These are phyloP conservation scores for Clusia tigrina DNA, from an alignment of 2,888 invertebrate genomes.

Conservation along the genomic window DNA sequence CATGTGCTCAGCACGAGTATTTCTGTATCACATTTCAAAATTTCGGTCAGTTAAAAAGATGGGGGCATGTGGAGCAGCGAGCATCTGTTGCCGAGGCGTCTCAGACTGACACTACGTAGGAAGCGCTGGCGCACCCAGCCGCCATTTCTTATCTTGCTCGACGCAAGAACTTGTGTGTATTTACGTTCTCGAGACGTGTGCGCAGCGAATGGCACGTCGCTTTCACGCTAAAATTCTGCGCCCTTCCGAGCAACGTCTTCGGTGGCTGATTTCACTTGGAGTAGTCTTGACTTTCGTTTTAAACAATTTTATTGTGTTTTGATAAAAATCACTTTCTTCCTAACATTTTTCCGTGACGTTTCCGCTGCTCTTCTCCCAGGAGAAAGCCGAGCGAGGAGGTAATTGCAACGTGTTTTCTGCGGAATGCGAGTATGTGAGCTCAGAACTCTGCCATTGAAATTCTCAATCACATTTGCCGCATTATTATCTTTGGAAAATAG, in stretches of 20 bases:
- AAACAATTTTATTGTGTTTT: slow-evolving; percentile 13
- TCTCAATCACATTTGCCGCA: slow-evolving; percentile 15
- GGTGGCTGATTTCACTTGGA: not conserved
- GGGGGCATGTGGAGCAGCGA: too few relatives aligned
- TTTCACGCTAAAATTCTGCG: not conserved
- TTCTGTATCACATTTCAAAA: slow-evolving; percentile 28
- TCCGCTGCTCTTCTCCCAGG: too few relatives aligned
- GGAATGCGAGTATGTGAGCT: too few relatives aligned
- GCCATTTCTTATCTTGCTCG: slow-evolving; percentile 25
- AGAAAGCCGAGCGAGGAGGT: too few relatives aligned
- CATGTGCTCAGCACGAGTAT: slow-evolving; percentile 36
- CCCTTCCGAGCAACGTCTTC: not conserved
- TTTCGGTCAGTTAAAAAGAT: too few relatives aligned
- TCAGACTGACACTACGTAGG: too few relatives aligned
- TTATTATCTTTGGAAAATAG: slow-evolving; percentile 5
- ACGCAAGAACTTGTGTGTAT: too few relatives aligned
- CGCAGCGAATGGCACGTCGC: slow-evolving; percentile 16
- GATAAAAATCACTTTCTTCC: slow-evolving; percentile 22
- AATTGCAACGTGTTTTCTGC: too few relatives aligned
- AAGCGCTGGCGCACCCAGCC: too few relatives aligned
- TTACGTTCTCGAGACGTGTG: slow-evolving; percentile 26
- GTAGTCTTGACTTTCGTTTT: not conserved
- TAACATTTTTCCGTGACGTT: slow-evolving; percentile 15
- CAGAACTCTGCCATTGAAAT: not conserved
- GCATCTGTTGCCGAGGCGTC: too few relatives aligned